Base-by-base conservation (phyloP, 2,797 vertebrate genomes). In the Xenopus petersii region DNA sequence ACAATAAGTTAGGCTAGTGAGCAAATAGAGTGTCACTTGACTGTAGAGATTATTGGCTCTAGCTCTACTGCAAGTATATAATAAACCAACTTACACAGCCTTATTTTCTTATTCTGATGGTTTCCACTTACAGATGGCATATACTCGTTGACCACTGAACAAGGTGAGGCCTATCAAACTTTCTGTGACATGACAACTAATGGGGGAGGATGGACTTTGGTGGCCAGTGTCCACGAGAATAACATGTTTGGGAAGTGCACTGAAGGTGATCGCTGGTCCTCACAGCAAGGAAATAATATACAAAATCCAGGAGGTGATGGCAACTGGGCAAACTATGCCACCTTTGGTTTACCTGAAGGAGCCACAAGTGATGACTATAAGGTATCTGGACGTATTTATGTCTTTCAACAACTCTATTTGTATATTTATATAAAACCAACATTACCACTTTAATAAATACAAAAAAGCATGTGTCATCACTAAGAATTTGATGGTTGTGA, bases 221-320 rank as follows among this genome's bases (percentile, higher is more conserved):
- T 92, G 77, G 87, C 88, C 55, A 91, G 88, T 0, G 73, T 92
- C 17, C 89, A 92, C 0, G 90, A 93, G 81, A 93, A 90, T 81
- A 79, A 78, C 56, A 0, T 83, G 36, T 0, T 4, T n/a, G 88
- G 89, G 17, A 87, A 74, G 75, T 89, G 87, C 75, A 88, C 81
- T 0, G 3, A 21, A 2, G 89, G 88, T 0, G 85, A 90, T 36
- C 81, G 79, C 60, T 91, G 89, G 88, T 86, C 88, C 67, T 89
- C 87, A 67, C 88, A 92, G 55, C 86, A 89, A 64, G 88, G 90
- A 0, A 84, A 4, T n/a, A 21, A 12, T 0, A 0, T 0, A 3
- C 56, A 74, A 8, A 73, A 70, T 21, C 80, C 83, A 0, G 64
- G 74, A 4, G 84, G 83, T 0, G 84, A 86, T 0, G 67, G 80